A percentile compares a stretch with the other conserved stretches of the same genome.
Evolutionary conservation across 1,140 invertebrate genomes (phyloP).

Genomic region (Bradysia coprophila): DNA sequence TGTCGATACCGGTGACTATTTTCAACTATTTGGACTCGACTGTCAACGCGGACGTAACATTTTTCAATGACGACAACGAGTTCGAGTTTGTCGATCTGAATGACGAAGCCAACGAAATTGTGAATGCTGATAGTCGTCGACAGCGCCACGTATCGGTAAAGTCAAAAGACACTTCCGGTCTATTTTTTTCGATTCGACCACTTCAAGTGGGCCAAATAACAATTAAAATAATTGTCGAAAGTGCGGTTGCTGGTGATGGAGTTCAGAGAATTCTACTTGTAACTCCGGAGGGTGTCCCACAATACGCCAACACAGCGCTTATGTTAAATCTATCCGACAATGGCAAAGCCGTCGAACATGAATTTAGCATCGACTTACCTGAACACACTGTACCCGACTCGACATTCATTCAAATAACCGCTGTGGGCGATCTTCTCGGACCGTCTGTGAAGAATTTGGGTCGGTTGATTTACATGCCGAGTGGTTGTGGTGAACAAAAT

Average conservation of each 20-base stretch:
- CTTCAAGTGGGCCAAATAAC: constrained; percentile 52
- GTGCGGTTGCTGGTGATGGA: constrained; percentile 49
- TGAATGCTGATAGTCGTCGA: no score
- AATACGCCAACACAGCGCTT: constrained; percentile 55
- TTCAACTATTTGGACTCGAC: constrained; percentile 35
- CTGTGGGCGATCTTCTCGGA: constrained; percentile 58
- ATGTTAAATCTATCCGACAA: constrained; percentile 49
- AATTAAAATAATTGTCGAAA: constrained; percentile 52
- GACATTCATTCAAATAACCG: constrained; percentile 48
- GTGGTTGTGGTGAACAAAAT: constrained; percentile 89
- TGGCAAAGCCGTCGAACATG: constrained; percentile 31
- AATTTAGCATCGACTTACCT: constrained; percentile 49
- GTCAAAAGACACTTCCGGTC: constrained; percentile 44
- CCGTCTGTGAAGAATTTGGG: constrained; percentile 58
- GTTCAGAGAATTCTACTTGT: constrained; percentile 51
- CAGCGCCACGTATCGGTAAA: constrained; percentile 21
- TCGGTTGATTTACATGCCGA: constrained; percentile 64
- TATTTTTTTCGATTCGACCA: constrained; percentile 67
- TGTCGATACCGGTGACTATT: constrained; percentile 16
- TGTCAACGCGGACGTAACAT: constrained; percentile 55
- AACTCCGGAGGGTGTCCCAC: constrained; percentile 59
- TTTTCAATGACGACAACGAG: constrained; percentile 61
- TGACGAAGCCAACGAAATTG: constrained; percentile 13
- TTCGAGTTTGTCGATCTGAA: constrained; percentile 56
- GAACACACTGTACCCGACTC: constrained; percentile 47